Evolutionary conservation across 2,888 invertebrate genomes (phyloP), one percentile per base, ranked within the genome.

Genomic region (Brenthis daphne): DNA sequence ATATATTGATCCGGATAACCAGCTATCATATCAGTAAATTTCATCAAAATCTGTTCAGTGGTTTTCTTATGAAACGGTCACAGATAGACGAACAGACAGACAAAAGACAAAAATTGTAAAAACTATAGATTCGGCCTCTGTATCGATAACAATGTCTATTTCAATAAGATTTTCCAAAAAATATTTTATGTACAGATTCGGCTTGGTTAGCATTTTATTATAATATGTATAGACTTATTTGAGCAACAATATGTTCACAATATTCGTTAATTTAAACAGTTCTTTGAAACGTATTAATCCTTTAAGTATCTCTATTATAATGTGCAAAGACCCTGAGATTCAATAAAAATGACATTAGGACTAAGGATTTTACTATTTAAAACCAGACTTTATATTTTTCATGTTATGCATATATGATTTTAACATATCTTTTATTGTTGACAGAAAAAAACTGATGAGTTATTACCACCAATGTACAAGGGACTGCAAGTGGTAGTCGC

Each of bases 401-500:
- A 48, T 47, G 53, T 47, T 66, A 58, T 43, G 16, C 29, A 54
- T 51, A 58, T 24, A 48, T 37, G 3, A n/a, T 6, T 56, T 47
- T 37, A 57, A 48, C 16, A 12, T 16, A 55, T 33, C 56, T 33
- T 57, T 75, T 63, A 53, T 84, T 87, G 77, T 85, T 74, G 67
- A 77, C 85, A 92, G 92, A 77, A 74, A 73, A 81, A 86, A 14
- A 85, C 90, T 51, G 83, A 90, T 65, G 77, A 82, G 14, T 75
- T 84, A n/a, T 85, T 96, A 76, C 90, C 94, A 64, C 88, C 94
- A 67, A 93, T 95, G 80, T 96, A 95, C 87, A 94, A 94, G 78
- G 94, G 94, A 74, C 88, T 96, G 82, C 96, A 96, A 85, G 94
- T 94, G 88, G 93, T 95, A 72, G 96, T 96, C 1, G 96, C 96